Percentiles rank a stretch among this genome's conserved stretches.
These are phyloP conservation scores for Himalopsyche tibetana DNA, from an alignment of 2,888 invertebrate species.

Conservation along the genomic window DNA sequence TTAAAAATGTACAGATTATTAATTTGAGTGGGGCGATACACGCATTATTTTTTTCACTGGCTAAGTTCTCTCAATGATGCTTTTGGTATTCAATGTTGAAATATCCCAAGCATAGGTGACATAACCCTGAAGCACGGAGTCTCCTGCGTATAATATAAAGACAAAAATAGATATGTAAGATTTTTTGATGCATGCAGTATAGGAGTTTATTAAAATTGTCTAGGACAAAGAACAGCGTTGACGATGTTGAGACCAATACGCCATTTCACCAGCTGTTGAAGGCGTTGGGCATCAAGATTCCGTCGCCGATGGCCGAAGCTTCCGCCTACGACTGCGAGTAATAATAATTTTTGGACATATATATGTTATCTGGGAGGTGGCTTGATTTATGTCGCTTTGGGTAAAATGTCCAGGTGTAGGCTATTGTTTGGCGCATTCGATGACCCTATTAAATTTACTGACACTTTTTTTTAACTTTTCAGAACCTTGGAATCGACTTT, in stretches of 20 bases:
- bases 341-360: constrained; percentile 57
- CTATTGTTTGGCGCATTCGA: background rate
- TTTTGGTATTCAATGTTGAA: no score
- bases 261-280: constrained; percentile 59
- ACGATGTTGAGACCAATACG: constrained; percentile 51
- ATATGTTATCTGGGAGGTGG: constrained; percentile 59
- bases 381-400: constrained; percentile 61
- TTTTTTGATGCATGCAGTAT: constrained; percentile 38
- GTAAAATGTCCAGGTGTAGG: constrained; percentile 50
- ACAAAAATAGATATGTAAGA: no score
- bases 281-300: constrained; percentile 59
- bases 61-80: no score
- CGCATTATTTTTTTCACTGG: no score
- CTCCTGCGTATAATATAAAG: no score
- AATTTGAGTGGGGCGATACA: no score
- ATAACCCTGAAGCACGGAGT: no score
- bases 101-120: no score
- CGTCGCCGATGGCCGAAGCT: constrained; percentile 32
- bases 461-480: constrained; percentile 66
- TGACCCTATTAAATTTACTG: constrained; percentile 31
- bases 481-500: constrained; percentile 74
- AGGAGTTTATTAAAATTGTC: constrained; percentile 61
- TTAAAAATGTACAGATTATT: no score
- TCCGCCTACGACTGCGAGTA: constrained; percentile 59
- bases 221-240: constrained; percentile 56